Base-by-base conservation (phyloP, 2,797 vertebrate genomes). In the Urosaurus nigricauda region DNA sequence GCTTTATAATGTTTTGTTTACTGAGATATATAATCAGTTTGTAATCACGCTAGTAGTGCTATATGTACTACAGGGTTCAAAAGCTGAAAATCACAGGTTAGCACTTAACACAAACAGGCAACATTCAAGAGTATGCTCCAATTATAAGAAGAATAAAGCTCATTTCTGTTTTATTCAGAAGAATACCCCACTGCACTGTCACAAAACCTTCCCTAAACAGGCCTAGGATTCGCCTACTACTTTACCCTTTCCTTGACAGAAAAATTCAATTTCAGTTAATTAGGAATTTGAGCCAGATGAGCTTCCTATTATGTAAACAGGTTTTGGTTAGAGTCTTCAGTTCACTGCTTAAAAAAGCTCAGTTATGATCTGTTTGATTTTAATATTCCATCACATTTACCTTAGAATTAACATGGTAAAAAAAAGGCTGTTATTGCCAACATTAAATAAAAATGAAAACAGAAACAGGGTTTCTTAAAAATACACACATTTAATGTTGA, bases 401-500 rank as follows among this genome's bases (percentile, higher is more conserved):
- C 65, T 75, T 53, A 75, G 35, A 51, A 24, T 5, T 24, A 86
- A 65, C 32, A 51, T 35, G 3, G 17, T 89, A 75, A 81, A 70
- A 70, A n/a, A 13, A 3, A 81, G 43, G 6, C 4, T 47, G 26
- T 29, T 58, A 71, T 37, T 70, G n/a, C 51, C 56, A 21, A 32
- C 37, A 75, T 21, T 86, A 29, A 5, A 35, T 77, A 83, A 89
- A 86, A 89, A 97, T 92, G 95, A 89, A 97, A 95, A 93, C 94
- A 96, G 95, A 96, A 97, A 71, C 94, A 95, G 94, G 87, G 96
- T 96, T 94, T 95, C 94, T 97, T 97, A 96, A 97, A 97, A 97
- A 96, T 96, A 97, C 96, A 97, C 96, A 97, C 96, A 97, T 97
- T 97, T 97, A 97, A 97, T 97, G 94, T 96, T 94, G 92, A 94